Percentiles rank a stretch among this genome's conserved stretches.
These are phyloP conservation scores for Pampus argenteus DNA, from an alignment of 2,797 vertebrate genomes.

Conservation along the genomic window DNA sequence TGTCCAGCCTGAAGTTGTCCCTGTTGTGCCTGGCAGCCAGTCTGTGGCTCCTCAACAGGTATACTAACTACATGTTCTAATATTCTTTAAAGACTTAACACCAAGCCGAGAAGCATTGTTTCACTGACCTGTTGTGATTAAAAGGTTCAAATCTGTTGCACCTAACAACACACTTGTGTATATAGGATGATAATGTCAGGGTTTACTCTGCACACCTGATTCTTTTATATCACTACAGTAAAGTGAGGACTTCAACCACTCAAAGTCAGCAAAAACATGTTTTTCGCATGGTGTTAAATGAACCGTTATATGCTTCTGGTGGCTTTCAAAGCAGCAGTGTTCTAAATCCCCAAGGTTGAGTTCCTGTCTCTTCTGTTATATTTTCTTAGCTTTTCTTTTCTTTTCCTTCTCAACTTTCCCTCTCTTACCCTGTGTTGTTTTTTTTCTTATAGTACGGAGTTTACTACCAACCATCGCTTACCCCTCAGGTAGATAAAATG, in stretches of 20 bases:
- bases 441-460: slow-evolving; percentile 85
- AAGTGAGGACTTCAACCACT: slow-evolving; percentile 35
- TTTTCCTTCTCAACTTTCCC: slow-evolving; percentile 46
- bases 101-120: slow-evolving; percentile 20
- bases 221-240: slow-evolving; percentile 4
- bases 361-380: slow-evolving; percentile 4
- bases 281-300: slow-evolving; percentile 32
- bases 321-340: slow-evolving; percentile 12
- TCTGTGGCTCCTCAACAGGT: slow-evolving; percentile 87
- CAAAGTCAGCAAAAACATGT: slow-evolving; percentile 18
- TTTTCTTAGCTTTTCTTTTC: slow-evolving; percentile 27
- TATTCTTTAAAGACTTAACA: slow-evolving; percentile 19
- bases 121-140: slow-evolving; percentile 19
- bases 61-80: slow-evolving; percentile 18
- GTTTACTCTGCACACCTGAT: slow-evolving; percentile 21
- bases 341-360: neutral
- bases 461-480: slow-evolving; percentile 83
- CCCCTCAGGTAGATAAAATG: slow-evolving; percentile 84
- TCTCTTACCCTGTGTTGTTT: slow-evolving; percentile 80
- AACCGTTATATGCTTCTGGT: slow-evolving; percentile 17
- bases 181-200: neutral
- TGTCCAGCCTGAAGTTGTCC: slow-evolving; percentile 79
- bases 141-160: slow-evolving; percentile 6
- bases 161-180: neutral
- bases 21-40: slow-evolving; percentile 80